Evolutionary conservation across 2,797 vertebrate genomes (phyloP), one percentile per base, ranked within the genome.

Genomic region (Toxotes lorentzi): DNA sequence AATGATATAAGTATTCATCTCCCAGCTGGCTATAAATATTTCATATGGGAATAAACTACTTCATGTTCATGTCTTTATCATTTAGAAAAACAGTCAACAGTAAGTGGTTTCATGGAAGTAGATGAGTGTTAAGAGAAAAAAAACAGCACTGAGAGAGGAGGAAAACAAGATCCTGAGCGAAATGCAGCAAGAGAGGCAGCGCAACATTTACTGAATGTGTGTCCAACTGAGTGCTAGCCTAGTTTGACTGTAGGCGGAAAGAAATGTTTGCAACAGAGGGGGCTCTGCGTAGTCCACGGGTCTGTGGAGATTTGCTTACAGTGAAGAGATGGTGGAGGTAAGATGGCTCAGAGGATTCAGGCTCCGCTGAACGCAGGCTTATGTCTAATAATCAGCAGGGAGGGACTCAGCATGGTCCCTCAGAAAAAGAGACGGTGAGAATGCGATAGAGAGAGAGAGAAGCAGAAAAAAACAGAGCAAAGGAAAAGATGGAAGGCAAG

Each of bases 271-370:
- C 66, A 85, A 43, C 73, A 59, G 70, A 70, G 85, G 78, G 83
- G 83, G 79, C 43, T 81, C 78, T 54, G 80, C 69, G 32, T 35
- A 81, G 90, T 91, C 84, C 85, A 70, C 16, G 23, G 76, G 88
- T 91, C 91, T 91, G 86, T 87, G 83, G 92, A 91, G 92, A 92
- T 94, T 92, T 92, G 84, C 88, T 89, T 87, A 90, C 91, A 88
- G 87, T 81, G 86, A 87, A 71, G 87, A 90, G 88, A 92, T 86
- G 90, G 83, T 85, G 88, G 86, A 93, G 91, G 92, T 93, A 91
- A 90, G 91, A 92, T 88, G 88, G 88, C 94, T 94, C 91, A 84
- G 89, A 93, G 91, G 91, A 93, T 92, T 94, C 92, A 93, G 86
- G 91, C 94, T 91, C 78, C 23, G 51, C 86, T 93, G 94, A 93